Percentiles rank a stretch among this genome's conserved stretches.
These are phyloP conservation scores for Chroicocephalus ridibundus DNA, from an alignment of 2,113 vertebrate species.

Conservation along the genomic window DNA sequence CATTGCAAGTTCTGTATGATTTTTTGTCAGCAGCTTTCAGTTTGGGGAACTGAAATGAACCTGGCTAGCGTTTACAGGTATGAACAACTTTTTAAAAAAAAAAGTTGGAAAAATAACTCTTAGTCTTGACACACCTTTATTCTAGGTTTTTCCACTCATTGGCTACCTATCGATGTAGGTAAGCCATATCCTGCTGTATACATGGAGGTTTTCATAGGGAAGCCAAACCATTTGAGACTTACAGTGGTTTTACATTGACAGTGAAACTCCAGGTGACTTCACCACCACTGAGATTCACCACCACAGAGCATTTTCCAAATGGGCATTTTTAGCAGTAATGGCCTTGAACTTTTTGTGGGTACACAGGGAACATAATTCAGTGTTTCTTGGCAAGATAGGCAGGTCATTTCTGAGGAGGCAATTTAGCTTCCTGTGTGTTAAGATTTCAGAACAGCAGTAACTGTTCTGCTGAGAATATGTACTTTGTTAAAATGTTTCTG, in stretches of 20 bases:
- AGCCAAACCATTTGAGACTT: background rate
- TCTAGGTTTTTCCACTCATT: background rate
- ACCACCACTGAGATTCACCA: background rate
- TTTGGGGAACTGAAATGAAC: background rate
- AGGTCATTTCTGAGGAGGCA: background rate
- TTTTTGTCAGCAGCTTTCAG: background rate
- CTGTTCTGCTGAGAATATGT: background rate
- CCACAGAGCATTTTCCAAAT: background rate
- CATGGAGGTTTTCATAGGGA: background rate
- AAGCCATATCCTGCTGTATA: background rate
- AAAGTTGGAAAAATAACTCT: background rate
- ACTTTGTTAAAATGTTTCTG: constrained; percentile 10
- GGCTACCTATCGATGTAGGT: background rate
- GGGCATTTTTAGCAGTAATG: background rate
- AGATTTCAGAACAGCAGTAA: background rate
- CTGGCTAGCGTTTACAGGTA: background rate
- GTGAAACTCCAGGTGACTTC: background rate
- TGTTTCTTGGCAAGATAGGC: background rate
- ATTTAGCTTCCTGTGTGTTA: background rate
- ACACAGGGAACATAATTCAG: background rate
- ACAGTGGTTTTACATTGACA: background rate
- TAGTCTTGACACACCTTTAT: background rate
- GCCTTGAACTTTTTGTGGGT: background rate
- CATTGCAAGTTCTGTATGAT: background rate
- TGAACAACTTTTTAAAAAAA: background rate